Evolutionary conservation across 2,888 invertebrate species (phyloP).

Genomic region (Listrodromus nycthemerus): DNA sequence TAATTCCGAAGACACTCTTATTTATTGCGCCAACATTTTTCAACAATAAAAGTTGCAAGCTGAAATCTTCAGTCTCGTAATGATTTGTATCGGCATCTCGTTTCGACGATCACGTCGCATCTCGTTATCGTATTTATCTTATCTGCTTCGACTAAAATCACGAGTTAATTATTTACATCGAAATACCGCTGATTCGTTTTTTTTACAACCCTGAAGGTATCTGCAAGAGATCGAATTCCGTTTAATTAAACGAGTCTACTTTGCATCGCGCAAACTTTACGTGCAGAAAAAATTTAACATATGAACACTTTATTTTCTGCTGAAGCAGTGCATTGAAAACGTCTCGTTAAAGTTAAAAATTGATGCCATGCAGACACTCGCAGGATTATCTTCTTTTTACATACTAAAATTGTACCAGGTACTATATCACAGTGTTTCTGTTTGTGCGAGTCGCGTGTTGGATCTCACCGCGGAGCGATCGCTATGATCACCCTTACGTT

Average conservation of each 20-base stretch:
- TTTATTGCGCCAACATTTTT: constrained; percentile 70
- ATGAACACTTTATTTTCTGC: no score
- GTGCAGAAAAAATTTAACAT: no score
- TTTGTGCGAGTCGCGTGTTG: constrained; percentile 6
- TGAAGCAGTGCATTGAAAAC: no score
- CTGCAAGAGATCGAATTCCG: no score
- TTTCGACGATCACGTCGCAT: constrained; percentile 59
- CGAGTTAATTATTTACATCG: constrained; percentile 18
- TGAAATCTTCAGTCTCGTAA: background rate
- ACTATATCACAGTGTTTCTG: constrained; percentile 40
- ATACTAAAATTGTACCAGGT: constrained; percentile 44
- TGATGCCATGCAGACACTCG: background rate
- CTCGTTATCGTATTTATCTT: constrained; percentile 12
- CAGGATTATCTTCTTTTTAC: background rate
- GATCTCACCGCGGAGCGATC: constrained; percentile 7
- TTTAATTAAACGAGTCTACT: no score
- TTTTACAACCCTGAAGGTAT: background rate
- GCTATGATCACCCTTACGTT: background rate
- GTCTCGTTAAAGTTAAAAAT: no score
- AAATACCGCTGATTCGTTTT: constrained; percentile 13
- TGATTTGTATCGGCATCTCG: constrained; percentile 6
- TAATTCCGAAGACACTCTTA: constrained; percentile 51
- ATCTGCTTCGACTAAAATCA: background rate
- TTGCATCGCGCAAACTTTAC: no score
- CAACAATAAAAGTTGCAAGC: constrained; percentile 60